Evolutionary conservation across 2,113 vertebrate species (phyloP).

Genomic region (Rattus rattus): DNA sequence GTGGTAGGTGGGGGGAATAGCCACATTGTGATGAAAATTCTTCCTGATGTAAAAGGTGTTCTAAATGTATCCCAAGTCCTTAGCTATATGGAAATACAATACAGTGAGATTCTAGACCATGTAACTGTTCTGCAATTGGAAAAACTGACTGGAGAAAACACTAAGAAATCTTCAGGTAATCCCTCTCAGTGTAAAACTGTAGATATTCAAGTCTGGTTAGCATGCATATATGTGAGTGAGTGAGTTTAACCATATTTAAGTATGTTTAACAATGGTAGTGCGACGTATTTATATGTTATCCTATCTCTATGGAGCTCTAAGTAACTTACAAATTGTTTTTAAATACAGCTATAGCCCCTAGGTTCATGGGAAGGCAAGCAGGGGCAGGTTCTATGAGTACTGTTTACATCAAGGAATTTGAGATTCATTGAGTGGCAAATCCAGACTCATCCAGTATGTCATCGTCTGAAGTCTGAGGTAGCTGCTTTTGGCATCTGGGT

Average conservation of each 20-base stretch:
- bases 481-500: conserved; percentile 19
- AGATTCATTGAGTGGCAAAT: conserved; percentile 72
- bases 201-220: conserved; percentile 57
- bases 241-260: conserved; percentile 49
- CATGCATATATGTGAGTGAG: not conserved
- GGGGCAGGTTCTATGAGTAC: conserved; percentile 59
- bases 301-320: conserved; percentile 50
- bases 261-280: conserved; percentile 35
- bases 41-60: not conserved
- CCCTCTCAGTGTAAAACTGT: conserved; percentile 15
- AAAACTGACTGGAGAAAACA: conserved; percentile 42
- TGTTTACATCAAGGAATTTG: conserved; percentile 71
- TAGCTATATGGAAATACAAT: not conserved
- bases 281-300: conserved; percentile 45
- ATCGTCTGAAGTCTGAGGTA: not conserved
- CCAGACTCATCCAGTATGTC: conserved; percentile 67
- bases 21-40: not conserved
- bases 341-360: conserved; percentile 59
- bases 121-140: conserved; percentile 28
- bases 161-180: conserved; percentile 33
- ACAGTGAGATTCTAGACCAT: not conserved
- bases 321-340: conserved; percentile 66
- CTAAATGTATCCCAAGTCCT: not conserved
- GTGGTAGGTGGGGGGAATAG: not conserved
- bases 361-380: conserved; percentile 65